Percentiles rank a stretch among this genome's conserved stretches.
Evolutionary conservation across 2,888 invertebrate genomes (phyloP).

Genomic region (Polietes domitor): DNA sequence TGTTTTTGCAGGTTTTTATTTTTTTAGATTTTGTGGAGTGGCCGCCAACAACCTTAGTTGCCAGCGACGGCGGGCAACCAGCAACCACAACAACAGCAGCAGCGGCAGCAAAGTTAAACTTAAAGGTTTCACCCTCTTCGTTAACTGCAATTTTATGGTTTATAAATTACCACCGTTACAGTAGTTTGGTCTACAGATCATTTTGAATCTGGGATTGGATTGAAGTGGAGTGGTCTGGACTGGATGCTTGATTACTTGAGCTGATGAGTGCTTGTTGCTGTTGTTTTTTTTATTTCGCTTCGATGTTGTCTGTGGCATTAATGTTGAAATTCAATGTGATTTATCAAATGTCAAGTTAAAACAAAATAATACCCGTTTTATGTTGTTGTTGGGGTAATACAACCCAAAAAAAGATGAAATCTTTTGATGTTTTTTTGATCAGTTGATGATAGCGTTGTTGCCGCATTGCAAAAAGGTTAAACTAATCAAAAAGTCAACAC

Average conservation of each 20-base stretch:
- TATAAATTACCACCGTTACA: slow-evolving; percentile 41
- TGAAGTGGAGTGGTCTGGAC: background rate
- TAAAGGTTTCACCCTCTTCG: slow-evolving; percentile 43
- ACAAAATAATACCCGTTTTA: slow-evolving; percentile 51
- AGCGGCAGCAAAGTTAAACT: slow-evolving; percentile 5
- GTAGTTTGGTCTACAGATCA: background rate
- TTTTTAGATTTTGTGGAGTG: slow-evolving; percentile 13
- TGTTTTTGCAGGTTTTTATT: background rate
- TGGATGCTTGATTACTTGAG: slow-evolving; percentile 1
- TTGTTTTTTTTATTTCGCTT: too few relatives aligned
- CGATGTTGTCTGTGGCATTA: slow-evolving; percentile 7
- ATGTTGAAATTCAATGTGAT: slow-evolving; percentile 53
- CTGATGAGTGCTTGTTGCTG: background rate
- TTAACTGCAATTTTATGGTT: slow-evolving; percentile 50
- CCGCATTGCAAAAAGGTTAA: slow-evolving; percentile 53
- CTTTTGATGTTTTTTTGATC: slow-evolving; percentile 32
- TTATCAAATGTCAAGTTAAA: slow-evolving; percentile 62
- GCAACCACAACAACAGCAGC: background rate
- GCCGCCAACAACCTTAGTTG: slow-evolving; percentile 35
- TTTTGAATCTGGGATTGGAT: background rate
- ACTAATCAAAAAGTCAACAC: slow-evolving; percentile 47
- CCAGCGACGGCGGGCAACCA: background rate
- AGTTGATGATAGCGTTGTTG: slow-evolving; percentile 17
- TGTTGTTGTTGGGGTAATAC: slow-evolving; percentile 2
- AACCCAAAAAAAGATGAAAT: slow-evolving; percentile 32